phyloP scores from a whole-genome alignment of 1,140 invertebrate species.

The Atta texana region DNA sequence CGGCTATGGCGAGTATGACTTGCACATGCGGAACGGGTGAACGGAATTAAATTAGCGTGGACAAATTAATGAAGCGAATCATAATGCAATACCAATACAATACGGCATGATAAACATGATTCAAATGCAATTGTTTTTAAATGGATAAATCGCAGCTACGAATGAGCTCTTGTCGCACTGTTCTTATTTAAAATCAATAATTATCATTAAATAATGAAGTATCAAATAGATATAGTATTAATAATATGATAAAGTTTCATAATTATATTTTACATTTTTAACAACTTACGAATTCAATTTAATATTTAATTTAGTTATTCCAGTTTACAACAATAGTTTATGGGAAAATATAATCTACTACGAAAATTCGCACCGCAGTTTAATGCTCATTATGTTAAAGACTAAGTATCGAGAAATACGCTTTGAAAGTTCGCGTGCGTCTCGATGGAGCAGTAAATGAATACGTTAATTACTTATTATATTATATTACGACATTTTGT shows the following conservation, averaged over 20 bases:
- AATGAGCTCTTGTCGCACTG: background rate
- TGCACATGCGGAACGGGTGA: background rate
- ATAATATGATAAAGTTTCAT: background rate
- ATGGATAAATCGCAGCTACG: background rate
- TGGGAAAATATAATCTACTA: slow-evolving; percentile 8
- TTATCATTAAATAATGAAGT: background rate
- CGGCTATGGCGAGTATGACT: background rate
- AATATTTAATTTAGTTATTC: background rate
- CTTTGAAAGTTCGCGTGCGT: slow-evolving; percentile 26
- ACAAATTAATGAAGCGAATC: slow-evolving; percentile 56
- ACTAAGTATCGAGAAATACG: slow-evolving; percentile 24
- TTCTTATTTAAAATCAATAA: background rate
- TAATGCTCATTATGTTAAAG: slow-evolving; percentile 31
- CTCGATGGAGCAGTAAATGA: slow-evolving; percentile 28
- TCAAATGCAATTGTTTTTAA: slow-evolving; percentile 48
- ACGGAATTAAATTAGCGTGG: slow-evolving; percentile 43
- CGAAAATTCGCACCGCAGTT: slow-evolving; percentile 17
- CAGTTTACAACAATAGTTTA: background rate
- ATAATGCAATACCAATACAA: slow-evolving; percentile 38
- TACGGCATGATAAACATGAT: slow-evolving; percentile 33
- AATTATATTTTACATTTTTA: background rate
- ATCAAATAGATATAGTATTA: slow-evolving; percentile 7
- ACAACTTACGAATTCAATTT: background rate
- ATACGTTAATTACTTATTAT: slow-evolving; percentile 40
- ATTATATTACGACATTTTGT: slow-evolving; percentile 40